These are phyloP conservation scores for Archips xylosteana DNA, from an alignment of 2,888 invertebrate species.

Conservation along the genomic window DNA sequence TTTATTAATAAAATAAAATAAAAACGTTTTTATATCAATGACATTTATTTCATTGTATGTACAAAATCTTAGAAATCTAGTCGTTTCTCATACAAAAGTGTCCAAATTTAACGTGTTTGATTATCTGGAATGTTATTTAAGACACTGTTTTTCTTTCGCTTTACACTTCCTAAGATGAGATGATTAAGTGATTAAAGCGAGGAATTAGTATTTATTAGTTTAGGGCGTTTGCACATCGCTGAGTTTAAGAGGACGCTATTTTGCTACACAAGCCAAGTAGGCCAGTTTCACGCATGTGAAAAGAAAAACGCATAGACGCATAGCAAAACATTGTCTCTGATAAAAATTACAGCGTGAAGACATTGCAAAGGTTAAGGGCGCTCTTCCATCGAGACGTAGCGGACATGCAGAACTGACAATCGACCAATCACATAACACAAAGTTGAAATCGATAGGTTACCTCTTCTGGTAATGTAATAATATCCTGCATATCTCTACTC, in stretches of 20 bases:
- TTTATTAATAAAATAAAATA: slow-evolving; percentile 51
- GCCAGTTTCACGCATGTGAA: slow-evolving; percentile 15
- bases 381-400: too few relatives aligned
- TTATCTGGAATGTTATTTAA: slow-evolving; percentile 83
- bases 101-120: slow-evolving; percentile 81
- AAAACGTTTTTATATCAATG: slow-evolving; percentile 73
- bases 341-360: slow-evolving; percentile 18
- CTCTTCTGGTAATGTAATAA: too few relatives aligned
- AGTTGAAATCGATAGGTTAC: too few relatives aligned
- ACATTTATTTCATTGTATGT: slow-evolving; percentile 85
- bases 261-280: slow-evolving; percentile 26
- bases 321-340: slow-evolving; percentile 24
- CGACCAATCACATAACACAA: too few relatives aligned
- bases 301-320: slow-evolving; percentile 3
- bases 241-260: slow-evolving; percentile 8
- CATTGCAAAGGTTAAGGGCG: too few relatives aligned
- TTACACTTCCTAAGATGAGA: slow-evolving; percentile 70
- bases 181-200: slow-evolving; percentile 71
- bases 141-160: slow-evolving; percentile 81
- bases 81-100: slow-evolving; percentile 82
- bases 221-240: slow-evolving; percentile 45
- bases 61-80: slow-evolving; percentile 85
- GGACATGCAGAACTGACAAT: too few relatives aligned
- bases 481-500: too few relatives aligned
- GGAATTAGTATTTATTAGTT: slow-evolving; percentile 58